A percentile compares a stretch with the other conserved stretches of the same genome.
phyloP scores from a whole-genome alignment of 2,888 invertebrate species.

The Ceratothoa steindachneri region DNA sequence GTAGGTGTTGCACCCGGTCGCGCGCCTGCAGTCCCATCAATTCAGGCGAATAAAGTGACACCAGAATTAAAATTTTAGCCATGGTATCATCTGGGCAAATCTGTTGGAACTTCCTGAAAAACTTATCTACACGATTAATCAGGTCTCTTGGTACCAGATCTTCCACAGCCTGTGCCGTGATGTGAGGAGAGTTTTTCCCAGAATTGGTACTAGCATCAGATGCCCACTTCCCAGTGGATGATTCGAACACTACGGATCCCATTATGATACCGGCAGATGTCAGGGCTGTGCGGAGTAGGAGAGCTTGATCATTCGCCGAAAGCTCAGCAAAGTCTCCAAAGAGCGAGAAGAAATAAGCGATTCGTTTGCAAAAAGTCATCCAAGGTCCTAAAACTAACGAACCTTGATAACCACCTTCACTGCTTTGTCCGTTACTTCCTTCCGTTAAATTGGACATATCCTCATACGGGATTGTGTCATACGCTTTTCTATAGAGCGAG shows the following conservation, averaged over 20 bases:
- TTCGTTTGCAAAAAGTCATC: conserved; percentile 46
- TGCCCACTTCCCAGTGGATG: conserved; percentile 27
- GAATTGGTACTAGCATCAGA: not conserved
- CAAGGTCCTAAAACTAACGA: conserved; percentile 31
- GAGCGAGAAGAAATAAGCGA: conserved; percentile 42
- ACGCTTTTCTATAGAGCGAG: conserved; percentile 40
- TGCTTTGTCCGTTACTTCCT: not conserved
- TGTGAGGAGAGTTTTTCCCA: conserved; percentile 1
- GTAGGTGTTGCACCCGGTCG: conserved; percentile 38
- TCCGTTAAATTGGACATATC: not conserved
- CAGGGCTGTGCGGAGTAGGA: conserved; percentile 40
- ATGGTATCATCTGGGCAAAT: conserved; percentile 46
- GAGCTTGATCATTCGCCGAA: conserved; percentile 33
- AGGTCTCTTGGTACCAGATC: conserved; percentile 40
- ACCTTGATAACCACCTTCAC: conserved; percentile 6
- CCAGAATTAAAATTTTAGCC: conserved; percentile 46
- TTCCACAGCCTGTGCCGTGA: conserved; percentile 30
- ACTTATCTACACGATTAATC: conserved; percentile 31
- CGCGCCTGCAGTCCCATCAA: conserved; percentile 41
- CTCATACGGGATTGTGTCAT: conserved; percentile 39
- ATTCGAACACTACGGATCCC: conserved; percentile 43
- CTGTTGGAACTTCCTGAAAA: conserved; percentile 42
- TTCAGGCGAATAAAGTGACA: conserved; percentile 43
- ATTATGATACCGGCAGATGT: conserved; percentile 46
- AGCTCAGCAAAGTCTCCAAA: conserved; percentile 40